Evolutionary conservation across 2,797 vertebrate genomes (phyloP), one percentile per base, ranked within the genome.

Genomic region (Fringilla coelebs): DNA sequence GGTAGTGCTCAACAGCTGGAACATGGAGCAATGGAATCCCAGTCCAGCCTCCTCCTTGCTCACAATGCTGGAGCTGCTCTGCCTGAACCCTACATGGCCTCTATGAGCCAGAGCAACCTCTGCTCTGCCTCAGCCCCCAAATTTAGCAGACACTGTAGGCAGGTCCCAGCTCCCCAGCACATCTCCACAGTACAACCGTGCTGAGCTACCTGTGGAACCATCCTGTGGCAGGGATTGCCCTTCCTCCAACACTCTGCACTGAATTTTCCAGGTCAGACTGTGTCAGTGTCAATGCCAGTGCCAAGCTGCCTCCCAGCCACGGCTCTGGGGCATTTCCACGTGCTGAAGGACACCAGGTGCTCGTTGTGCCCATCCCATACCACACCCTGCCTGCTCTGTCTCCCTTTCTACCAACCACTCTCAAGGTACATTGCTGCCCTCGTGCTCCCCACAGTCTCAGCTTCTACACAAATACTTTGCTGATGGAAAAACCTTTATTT

Each of bases 291-390:
- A 3, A 2, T 62, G 24, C 21, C 24, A 2, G n/a, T 3, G 51
- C 65, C 62, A 54, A 55, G 22, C 17, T 5, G 17, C 36, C 15
- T 28, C 48, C n/a, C 32, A 61, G 70, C 26, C 24, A 1, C 1
- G 13, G 63, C 34, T 71, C 43, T 24, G 0, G 25, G 24, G 16
- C 49, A 9, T 15, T 17, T 22, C 41, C 14, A 51, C 0, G 0
- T 0, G 0, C 45, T 8, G 10, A 25, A 15, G 49, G 51, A 13
- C 49, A 8, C 4, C 0, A 0, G 28, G 28, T 38, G 10, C 32
- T 46, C 0, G 0, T 40, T 0, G 0, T 34, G 49, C 74, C 85
- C 43, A 7, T 25, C 11, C 5, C 41, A 22, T 26, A 3, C n/a
- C 24, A 1, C 36, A 12, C 11, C 36, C 60, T 83, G 72, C 51